Base-by-base conservation (phyloP, 2,888 invertebrate genomes). In the Sisyra terminalis region DNA sequence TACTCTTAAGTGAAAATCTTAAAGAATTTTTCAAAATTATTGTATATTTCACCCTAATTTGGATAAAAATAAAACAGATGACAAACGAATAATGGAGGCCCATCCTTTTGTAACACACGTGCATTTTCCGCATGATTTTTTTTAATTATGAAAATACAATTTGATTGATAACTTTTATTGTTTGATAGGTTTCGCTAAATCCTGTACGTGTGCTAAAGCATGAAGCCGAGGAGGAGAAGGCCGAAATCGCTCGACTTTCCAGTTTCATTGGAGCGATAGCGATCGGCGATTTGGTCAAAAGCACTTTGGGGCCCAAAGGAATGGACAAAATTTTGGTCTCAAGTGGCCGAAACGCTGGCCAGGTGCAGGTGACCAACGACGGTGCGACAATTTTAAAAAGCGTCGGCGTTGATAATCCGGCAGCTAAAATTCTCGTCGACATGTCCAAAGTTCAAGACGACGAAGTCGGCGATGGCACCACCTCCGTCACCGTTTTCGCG, bases 381-480 rank as follows among this genome's bases (percentile, higher is more conserved):
- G 98, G 98, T 45, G 98, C 98, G 10, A 99, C 98, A 6, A 99
- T 99, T 57, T 67, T 98, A 43, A 89, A 93, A 61, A 78, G 89
- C 1, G 77, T 98, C 44, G 97, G 97, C 43, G 88, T 99, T 13
- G 97, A 98, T 59, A 98, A 99, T 64, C 96, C 98, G 15, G 97
- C 98, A 24, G 97, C 97, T 1, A 99, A 98, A 66, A 89, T 98
- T 55, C 70, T 98, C 40, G 94, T 98, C n/a, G 93, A 98, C 52
- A 96, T 98, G 78, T 88, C 97, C 10, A 86, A 88, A 64, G 93
- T 93, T 3, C 98, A 98, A 60, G 98, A 98, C 66, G 93, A 93
- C 59, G 98, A 98, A 72, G 97, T 98, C 45, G 98, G 98, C 36
- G 98, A 99, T 73, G 98, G 98, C 10, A 99, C 98, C n/a, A 99